Evolutionary conservation across 2,888 invertebrate species (phyloP), one percentile per base, ranked within the genome.

Genomic region (Achlya flavicornis): DNA sequence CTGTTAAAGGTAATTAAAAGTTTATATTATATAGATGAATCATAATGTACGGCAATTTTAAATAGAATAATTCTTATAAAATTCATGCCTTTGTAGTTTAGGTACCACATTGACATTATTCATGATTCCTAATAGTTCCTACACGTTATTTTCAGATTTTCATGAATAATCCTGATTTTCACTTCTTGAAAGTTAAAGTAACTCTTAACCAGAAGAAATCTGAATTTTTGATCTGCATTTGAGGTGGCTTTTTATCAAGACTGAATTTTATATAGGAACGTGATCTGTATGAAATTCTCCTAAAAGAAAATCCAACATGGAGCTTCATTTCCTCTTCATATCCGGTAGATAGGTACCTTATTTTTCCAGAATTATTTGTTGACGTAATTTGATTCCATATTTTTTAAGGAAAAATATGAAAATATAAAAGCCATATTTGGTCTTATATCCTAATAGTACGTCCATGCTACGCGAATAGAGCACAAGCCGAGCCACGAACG

Each of bases 291-390:
- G 43, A 14, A 33, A 38, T 62, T 62, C 61, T 14, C 11, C 8
- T 62, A 61, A 61, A 66, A 62, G 35, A 33, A 38, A 65, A 66
- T 53, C 10, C 16, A 53, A 53, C 53, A 53, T 53, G 53, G 53
- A 71, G 70, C 71, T 78, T 80, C 74, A 84, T 84, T 85, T 85
- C 83, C 80, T 76, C 70, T 67, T 82, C 74, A 80, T 83, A 80
- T 84, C 82, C 82, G 83, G 75, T 65, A 71, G 72, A 69, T 70
- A 71, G 72, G 68, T 70, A 76, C 73, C 77, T 77, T 75, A 76
- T 74, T 77, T 72, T 74, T 71, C 70, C 57, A 41, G 53, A 61
- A 67, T 57, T 53, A 53, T 53, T 14, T 53, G n/a, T 53, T 53
- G 53, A 53, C 19, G 19, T 53, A 16, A 53, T 53, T 53, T 53